Percentiles rank a stretch among this genome's conserved stretches.
Evolutionary conservation across 1,140 invertebrate genomes (phyloP).

Genomic region (Monomorium pharaonis): DNA sequence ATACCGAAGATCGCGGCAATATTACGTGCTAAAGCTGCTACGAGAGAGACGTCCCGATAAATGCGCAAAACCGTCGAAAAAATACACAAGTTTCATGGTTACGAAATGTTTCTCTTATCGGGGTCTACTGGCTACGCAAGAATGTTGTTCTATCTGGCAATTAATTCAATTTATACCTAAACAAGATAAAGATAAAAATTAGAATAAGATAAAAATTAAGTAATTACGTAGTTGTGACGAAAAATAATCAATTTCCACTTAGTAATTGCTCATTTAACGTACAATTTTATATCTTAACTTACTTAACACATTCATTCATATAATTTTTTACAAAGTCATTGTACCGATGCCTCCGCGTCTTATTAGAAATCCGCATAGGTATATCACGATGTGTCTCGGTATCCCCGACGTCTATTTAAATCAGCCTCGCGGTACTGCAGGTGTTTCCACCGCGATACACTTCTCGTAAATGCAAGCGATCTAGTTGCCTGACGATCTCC

Average conservation of each 20-base stretch:
- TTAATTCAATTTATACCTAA: background rate
- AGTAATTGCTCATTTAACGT: constrained; percentile 10
- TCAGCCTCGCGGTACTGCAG: constrained; percentile 27
- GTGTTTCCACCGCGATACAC: constrained; percentile 51
- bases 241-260: background rate
- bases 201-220: background rate
- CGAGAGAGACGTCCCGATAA: background rate
- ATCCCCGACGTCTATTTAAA: constrained; percentile 43
- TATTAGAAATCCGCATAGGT: background rate
- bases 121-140: background rate
- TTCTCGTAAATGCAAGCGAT: constrained; percentile 48
- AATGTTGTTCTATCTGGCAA: background rate
- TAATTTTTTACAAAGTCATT: background rate
- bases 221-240: background rate
- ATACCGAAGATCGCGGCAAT: constrained; percentile 45
- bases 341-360: background rate
- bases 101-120: background rate
- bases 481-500: background rate
- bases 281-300: background rate
- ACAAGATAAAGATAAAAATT: background rate
- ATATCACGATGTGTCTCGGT: constrained; percentile 24
- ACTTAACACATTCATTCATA: background rate
- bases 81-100: constrained; percentile 10
- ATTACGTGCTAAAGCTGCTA: background rate
- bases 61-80: constrained; percentile 15